Conservation (phyloP, 1,140 invertebrate species). For the Drosophila pachea region DNA sequence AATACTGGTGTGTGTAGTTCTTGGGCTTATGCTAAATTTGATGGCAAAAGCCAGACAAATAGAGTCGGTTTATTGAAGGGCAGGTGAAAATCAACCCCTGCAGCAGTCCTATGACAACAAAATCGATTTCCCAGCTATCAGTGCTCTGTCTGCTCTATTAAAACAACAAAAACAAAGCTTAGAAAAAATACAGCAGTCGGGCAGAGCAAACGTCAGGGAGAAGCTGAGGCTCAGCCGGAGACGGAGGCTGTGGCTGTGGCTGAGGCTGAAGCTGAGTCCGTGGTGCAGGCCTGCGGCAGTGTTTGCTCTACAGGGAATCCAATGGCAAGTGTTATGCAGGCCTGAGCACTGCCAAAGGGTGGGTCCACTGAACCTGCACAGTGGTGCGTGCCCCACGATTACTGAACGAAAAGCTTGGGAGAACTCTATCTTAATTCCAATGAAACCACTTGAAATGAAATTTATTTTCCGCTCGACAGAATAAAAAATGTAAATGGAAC, state of each 20-base stretch:
- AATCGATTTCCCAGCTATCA: conserved; percentile 52
- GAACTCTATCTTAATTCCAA: conserved; percentile 3
- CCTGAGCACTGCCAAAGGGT: conserved; percentile 13
- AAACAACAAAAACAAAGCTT: conserved; percentile 41
- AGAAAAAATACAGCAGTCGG: conserved; percentile 36
- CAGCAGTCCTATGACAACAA: conserved; percentile 39
- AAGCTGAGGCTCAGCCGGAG: conserved; percentile 4
- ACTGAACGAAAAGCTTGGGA: conserved; percentile 3
- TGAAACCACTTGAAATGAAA: not conserved
- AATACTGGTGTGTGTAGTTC: conserved; percentile 36
- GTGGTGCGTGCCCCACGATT: conserved; percentile 22
- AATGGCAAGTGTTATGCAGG: conserved; percentile 57
- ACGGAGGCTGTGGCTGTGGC: not conserved
- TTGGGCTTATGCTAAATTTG: conserved; percentile 58
- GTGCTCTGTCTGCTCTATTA: conserved; percentile 16
- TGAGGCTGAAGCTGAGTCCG: not conserved
- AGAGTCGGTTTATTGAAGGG: conserved; percentile 51
- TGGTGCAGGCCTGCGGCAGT: not conserved
- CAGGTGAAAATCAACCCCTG: conserved; percentile 32
- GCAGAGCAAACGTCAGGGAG: conserved; percentile 46
- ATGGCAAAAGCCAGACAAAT: conserved; percentile 49
- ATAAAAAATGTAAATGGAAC: too few species aligned
- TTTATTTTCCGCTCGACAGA: too few species aligned
- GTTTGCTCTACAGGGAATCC: conserved; percentile 41
- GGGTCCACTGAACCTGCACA: conserved; percentile 18